These are phyloP conservation scores for Scaptodrosophila lebanonensis DNA, from an alignment of 1,140 invertebrate species.

Conservation along the genomic window DNA sequence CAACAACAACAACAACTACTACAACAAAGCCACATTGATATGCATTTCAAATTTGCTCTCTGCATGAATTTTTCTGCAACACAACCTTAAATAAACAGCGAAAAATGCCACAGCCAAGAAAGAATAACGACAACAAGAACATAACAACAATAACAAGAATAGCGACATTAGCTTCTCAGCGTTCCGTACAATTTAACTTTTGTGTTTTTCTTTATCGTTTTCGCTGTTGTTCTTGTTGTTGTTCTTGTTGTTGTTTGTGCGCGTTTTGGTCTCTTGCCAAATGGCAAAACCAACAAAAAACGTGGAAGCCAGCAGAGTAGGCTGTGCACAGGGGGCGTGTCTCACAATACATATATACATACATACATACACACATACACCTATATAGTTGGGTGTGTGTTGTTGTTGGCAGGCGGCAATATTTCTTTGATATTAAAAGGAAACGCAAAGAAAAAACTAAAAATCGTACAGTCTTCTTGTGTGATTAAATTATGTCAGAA, in stretches of 20 bases:
- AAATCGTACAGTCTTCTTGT: constrained; percentile 42
- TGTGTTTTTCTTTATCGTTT: constrained; percentile 37
- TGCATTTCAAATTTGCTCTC: constrained; percentile 48
- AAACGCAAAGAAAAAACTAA: constrained; percentile 33
- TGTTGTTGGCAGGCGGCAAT: constrained; percentile 55
- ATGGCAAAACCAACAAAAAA: constrained; percentile 52
- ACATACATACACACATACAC: constrained; percentile 26
- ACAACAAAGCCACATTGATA: no score
- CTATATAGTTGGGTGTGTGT: constrained; percentile 32
- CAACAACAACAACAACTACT: no score
- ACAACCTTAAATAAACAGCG: constrained; percentile 54
- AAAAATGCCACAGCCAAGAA: constrained; percentile 10
- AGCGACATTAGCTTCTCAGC: constrained; percentile 48
- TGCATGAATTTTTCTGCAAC: constrained; percentile 20
- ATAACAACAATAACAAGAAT: constrained; percentile 13
- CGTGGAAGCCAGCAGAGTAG: constrained; percentile 47
- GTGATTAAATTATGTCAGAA: constrained; percentile 51
- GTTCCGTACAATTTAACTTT: constrained; percentile 61
- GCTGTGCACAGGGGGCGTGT: constrained; percentile 17
- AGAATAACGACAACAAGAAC: constrained; percentile 9
- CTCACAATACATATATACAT: no score
- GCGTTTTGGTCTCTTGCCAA: constrained; percentile 55
- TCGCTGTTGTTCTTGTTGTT: constrained; percentile 4
- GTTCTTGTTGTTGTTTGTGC: constrained; percentile 12
- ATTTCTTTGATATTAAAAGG: constrained; percentile 69